Base-by-base conservation (phyloP, 2,888 invertebrate genomes). In the Clanis bilineata region DNA sequence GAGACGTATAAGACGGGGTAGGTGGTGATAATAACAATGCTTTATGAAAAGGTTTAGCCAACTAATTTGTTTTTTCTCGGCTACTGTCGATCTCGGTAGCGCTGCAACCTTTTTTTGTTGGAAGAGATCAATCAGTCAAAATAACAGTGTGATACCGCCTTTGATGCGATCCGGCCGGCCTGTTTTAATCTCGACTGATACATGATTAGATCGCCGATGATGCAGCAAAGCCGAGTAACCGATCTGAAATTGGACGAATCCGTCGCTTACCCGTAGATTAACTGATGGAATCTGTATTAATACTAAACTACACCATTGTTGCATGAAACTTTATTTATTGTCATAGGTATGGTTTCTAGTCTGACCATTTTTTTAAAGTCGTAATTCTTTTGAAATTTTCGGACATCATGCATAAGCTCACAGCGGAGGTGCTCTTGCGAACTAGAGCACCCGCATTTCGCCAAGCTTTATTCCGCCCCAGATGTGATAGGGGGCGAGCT, bases 141-240 rank as follows among this genome's bases (percentile, higher is more conserved):
- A 91, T 91, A 92, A 91, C 91, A 90, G 92, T 92, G 86, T 90
- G 92, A 90, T 91, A 91, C 91, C 90, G 90, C 91, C 91, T 92
- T 92, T 92, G 92, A 92, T 86, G 89, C 82, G 84, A 81, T 87
- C 88, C 90, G 88, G 78, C 82, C 81, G 88, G 83, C 85, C 89
- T 89, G 91, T 89, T 90, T 90, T 90, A 92, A 92, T 90, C 90
- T 91, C 84, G 85, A 74, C 85, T 86, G 87, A 88, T 88, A 87
- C 90, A 88, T 92, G 90, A 90, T 92, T 92, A 91, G 90, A 86
- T 88, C 86, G 83, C 86, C 85, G 83, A 90, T 92, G 92, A 92
- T 90, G 86, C 89, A 89, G 90, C 91, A 90, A 79, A 84, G 79
- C 80, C 78, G 76, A 82, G 83, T 85, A 88, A 89, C 86, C 81